These are phyloP conservation scores for Cyanocitta stelleri DNA, from an alignment of 2,113 vertebrate genomes.

Conservation along the genomic window DNA sequence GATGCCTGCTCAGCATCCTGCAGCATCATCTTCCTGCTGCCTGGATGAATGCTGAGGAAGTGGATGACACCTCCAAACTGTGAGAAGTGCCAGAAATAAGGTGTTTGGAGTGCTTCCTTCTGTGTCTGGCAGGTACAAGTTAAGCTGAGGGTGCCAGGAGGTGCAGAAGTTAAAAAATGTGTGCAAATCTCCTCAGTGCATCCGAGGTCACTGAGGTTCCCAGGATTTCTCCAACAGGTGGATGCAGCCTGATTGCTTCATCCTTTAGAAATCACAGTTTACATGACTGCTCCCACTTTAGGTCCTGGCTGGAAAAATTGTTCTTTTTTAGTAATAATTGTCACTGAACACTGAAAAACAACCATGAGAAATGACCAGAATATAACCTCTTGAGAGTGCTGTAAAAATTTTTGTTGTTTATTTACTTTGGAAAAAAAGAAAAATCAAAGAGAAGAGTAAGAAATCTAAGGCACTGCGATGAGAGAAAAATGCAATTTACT, in stretches of 20 bases:
- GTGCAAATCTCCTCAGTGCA: neutral
- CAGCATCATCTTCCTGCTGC: neutral
- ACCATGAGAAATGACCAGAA: conserved; percentile 6
- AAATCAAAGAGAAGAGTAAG: neutral
- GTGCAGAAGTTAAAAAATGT: neutral
- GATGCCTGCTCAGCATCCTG: neutral
- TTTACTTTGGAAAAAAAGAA: neutral
- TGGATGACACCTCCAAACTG: neutral
- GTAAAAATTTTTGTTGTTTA: neutral
- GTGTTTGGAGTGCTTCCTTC: neutral
- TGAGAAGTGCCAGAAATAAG: neutral
- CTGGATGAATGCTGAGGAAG: neutral
- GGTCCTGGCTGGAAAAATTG: neutral
- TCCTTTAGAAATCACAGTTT: neutral
- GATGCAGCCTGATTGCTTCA: neutral
- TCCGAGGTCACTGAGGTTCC: neutral
- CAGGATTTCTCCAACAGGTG: neutral
- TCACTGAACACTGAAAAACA: neutral
- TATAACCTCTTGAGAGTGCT: neutral
- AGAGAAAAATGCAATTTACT: conserved; percentile 55
- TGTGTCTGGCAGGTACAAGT: neutral
- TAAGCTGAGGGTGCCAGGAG: neutral
- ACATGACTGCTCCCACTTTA: neutral
- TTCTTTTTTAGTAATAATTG: neutral
- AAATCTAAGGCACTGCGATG: neutral